phyloP scores from a whole-genome alignment of 2,113 vertebrate genomes.

The Ariopsis seemanni region DNA sequence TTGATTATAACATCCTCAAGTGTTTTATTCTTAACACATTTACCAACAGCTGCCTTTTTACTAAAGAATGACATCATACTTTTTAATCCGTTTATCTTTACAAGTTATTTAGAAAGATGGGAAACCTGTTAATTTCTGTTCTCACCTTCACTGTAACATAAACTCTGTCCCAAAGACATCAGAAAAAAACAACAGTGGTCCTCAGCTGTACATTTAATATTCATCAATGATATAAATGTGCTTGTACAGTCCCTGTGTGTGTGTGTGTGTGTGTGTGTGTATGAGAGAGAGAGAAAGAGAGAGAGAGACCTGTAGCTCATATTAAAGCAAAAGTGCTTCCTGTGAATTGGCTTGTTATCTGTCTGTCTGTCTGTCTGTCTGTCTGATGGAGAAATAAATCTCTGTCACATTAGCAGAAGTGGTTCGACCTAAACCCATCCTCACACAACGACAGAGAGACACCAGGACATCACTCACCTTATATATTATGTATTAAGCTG shows the following conservation, averaged over 20 bases:
- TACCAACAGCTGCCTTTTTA: not conserved
- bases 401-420: conserved; percentile 40
- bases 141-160: too few species aligned
- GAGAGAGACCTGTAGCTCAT: not conserved
- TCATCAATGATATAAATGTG: not conserved
- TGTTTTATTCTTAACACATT: not conserved
- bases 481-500: conserved; percentile 47
- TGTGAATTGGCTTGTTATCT: not conserved
- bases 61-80: not conserved
- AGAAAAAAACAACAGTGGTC: too few species aligned
- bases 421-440: conserved; percentile 23
- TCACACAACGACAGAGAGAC: conserved; percentile 12
- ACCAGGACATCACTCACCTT: conserved; percentile 36
- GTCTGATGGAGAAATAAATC: conserved; percentile 12
- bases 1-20: not conserved
- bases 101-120: not conserved
- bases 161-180: too few species aligned
- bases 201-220: not conserved
- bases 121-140: not conserved
- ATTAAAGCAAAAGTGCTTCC: not conserved
- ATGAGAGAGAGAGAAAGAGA: too few species aligned
- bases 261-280: not conserved
- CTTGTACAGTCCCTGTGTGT: not conserved
- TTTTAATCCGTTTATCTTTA: too few species aligned
- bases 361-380: not conserved